Evolutionary conservation across 2,888 invertebrate genomes (phyloP), one percentile per base, ranked within the genome.

Genomic region (Kryphioiulus occultus): DNA sequence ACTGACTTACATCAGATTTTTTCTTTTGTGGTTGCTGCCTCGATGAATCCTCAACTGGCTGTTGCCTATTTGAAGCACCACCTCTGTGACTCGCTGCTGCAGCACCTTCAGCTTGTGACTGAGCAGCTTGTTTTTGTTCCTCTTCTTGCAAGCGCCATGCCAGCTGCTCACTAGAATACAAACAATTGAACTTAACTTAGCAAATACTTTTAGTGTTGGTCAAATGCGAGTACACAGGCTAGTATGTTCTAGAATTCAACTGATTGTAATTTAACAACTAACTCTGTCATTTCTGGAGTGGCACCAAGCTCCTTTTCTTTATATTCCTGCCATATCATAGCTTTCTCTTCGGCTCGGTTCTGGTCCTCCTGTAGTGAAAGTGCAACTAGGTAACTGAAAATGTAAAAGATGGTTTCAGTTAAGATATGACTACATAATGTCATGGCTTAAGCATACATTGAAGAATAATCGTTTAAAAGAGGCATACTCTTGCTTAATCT

Each of bases 401-500:
- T 53, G 53, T 53, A 53, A 53, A 53, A 17, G n/a, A 12, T 47
- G 47, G 19, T 1, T 5, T n/a, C 17, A 17, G 5, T 53, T 19
- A 53, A 53, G 53, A 53, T 53, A 1, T 53, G 53, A 53, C 5
- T 53, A 1, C 53, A 85, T 68, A 87, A 68, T 30, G 86, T 78
- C 86, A 85, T 87, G 86, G 3, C n/a, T n/a, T n/a, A n/a, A n/a
- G 7, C 35, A 35, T 35, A 35, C 42, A 19, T 53, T 17, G 53
- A 5, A 19, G 19, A 3, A 47, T n/a, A 19, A n/a, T 19, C n/a
- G 19, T 53, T 19, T 2, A 53, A 53, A n/a, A n/a, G 53, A 2
- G n/a, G 32, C 53, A 91, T 90, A 93, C 93, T 93, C 93, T 88
- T 92, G 92, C 89, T 93, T 92, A 85, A 93, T 92, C 89, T 93